Conservation (phyloP, 2,113 vertebrate genomes). For the Myiagra hebetior region DNA sequence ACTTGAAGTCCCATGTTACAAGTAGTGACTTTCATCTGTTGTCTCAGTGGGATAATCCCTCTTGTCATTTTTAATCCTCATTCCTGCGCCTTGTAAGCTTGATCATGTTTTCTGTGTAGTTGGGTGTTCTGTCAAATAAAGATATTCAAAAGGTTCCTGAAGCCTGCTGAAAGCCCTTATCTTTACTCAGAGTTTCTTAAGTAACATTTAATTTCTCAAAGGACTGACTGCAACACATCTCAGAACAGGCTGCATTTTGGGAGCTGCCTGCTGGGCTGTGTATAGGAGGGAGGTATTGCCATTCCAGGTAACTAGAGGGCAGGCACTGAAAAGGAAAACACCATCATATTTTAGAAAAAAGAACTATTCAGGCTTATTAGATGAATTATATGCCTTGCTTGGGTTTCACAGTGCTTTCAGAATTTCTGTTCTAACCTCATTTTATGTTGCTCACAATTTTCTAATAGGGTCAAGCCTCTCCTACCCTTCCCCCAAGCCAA, state of each 20-base stretch:
- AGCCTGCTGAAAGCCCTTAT: not conserved
- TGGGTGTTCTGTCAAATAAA: not conserved
- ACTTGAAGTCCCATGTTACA: not conserved
- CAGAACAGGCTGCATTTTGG: not conserved
- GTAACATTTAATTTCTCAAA: not conserved
- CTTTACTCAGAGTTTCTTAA: not conserved
- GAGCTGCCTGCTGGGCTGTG: not conserved
- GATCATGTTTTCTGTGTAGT: not conserved
- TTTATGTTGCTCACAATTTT: not conserved
- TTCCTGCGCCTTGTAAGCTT: not conserved
- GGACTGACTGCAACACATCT: not conserved
- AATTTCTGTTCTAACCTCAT: not conserved
- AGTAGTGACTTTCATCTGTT: slow-evolving; percentile 15
- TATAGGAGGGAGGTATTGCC: not conserved
- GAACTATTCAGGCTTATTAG: not conserved
- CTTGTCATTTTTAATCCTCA: slow-evolving; percentile 18
- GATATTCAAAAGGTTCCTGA: not conserved
- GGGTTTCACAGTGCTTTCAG: not conserved
- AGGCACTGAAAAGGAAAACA: not conserved
- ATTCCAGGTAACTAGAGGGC: not conserved
- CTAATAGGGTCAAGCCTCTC: not conserved
- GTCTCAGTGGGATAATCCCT: slow-evolving; percentile 20
- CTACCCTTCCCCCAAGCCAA: not conserved
- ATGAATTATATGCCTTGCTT: not conserved
- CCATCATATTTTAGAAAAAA: not conserved